A percentile compares a stretch with the other conserved stretches of the same genome.
These are phyloP conservation scores for Mirza zaza DNA, from an alignment of 2,113 vertebrate species.

Conservation along the genomic window DNA sequence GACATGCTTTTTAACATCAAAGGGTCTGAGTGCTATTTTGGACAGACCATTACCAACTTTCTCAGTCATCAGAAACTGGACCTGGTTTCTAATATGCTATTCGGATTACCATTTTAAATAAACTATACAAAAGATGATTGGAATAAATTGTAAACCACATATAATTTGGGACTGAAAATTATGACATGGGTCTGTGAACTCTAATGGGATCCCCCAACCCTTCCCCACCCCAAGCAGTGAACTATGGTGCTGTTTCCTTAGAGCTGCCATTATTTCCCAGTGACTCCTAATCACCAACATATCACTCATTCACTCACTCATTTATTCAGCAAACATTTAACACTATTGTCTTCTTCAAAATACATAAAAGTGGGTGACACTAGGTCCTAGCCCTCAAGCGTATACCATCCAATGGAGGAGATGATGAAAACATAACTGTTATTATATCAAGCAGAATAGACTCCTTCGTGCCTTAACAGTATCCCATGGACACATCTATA, in stretches of 20 bases:
- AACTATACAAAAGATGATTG: background rate
- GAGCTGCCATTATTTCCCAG: background rate
- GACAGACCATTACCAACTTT: background rate
- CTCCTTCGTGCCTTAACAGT: background rate
- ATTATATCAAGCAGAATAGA: background rate
- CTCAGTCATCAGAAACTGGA: background rate
- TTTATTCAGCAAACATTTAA: background rate
- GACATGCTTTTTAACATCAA: background rate
- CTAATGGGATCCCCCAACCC: background rate
- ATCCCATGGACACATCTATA: background rate
- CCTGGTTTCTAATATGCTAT: background rate
- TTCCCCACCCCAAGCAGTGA: background rate
- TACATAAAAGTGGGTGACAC: background rate
- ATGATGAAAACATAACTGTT: background rate
- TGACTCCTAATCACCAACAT: background rate
- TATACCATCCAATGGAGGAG: background rate
- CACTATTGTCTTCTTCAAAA: background rate
- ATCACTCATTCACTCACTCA: background rate
- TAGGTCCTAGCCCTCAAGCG: background rate
- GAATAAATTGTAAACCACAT: background rate
- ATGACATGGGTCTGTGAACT: background rate
- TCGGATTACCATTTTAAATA: background rate
- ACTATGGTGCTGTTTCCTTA: background rate
- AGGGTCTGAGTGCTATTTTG: background rate
- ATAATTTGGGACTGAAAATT: background rate